Base-by-base conservation (phyloP, 2,797 vertebrate species). In the Arremon brunneinucha region DNA sequence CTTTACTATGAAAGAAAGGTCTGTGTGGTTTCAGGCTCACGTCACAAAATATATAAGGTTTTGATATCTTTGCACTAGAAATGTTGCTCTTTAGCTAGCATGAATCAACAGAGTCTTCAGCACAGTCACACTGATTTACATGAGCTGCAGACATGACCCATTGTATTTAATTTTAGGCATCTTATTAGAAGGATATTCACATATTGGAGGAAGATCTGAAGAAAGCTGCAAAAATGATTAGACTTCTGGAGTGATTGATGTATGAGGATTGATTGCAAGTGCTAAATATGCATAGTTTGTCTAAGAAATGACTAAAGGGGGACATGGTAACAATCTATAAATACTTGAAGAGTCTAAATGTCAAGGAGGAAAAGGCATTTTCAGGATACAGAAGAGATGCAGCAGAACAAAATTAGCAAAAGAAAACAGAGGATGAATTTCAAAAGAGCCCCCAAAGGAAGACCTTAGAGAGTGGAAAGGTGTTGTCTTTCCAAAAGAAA, bases 211-310 rank as follows among this genome's bases (percentile, higher is more conserved):
- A 83, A 95, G 82, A 96, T 94, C 64, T 94, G 92, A 94, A 94
- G 76, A 90, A 96, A 90, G 81, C 71, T 72, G 79, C 67, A 97
- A 89, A 96, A 96, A 95, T 91, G 27, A 95, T 96, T 95, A 95
- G 91, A 49, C 57, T 81, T 89, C 91, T 93, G 55, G 55, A 93
- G 74, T 95, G 95, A 94, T 69, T 97, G 96, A 96, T 97, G 86
- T 87, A 93, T 90, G 39, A 94, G 84, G 82, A 95, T 89, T 92
- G 95, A 96, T 97, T 96, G 89, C 64, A 87, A 94, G 60, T 92
- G 83, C 91, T 97, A 97, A 96, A 96, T 95, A 96, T 95, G 93
- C 92, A 91, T 71, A 94, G 86, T 93, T 96, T 96, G 76, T 91
- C 70, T 95, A 95, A 93, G 91, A 96, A 96, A 96, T 95, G 14